phyloP scores from a whole-genome alignment of 1,140 invertebrate species.

The Danaus melanippus region DNA sequence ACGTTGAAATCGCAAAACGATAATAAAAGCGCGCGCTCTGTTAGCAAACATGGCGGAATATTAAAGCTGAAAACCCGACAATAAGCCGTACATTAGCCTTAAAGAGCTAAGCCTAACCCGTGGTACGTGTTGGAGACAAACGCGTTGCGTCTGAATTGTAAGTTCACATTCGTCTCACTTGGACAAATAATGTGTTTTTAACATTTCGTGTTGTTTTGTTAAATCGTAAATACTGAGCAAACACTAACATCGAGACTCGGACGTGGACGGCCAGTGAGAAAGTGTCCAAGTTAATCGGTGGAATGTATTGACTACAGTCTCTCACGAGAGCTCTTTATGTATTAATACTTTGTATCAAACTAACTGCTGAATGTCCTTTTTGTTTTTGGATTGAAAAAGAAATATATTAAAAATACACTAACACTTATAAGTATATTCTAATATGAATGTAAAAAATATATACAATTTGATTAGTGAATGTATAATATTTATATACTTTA shows the following conservation, averaged over 20 bases:
- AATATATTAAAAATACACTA: no score
- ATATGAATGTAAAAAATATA: conserved; percentile 1
- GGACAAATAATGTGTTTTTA: conserved; percentile 71
- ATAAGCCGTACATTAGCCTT: conserved; percentile 57
- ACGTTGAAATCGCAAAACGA: conserved; percentile 36
- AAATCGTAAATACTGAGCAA: conserved; percentile 71
- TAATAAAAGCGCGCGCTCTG: conserved; percentile 52
- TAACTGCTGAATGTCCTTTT: conserved; percentile 4
- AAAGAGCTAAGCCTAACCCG: conserved; percentile 48
- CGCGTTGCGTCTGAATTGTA: conserved; percentile 55
- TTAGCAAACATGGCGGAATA: conserved; percentile 53
- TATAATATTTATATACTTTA: background rate
- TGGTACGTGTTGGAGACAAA: conserved; percentile 66
- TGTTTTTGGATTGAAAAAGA: background rate
- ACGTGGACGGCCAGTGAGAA: conserved; percentile 48
- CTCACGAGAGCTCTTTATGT: conserved; percentile 1
- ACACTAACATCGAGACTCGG: conserved; percentile 43
- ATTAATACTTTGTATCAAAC: conserved; percentile 3
- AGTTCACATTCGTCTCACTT: conserved; percentile 67
- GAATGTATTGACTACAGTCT: conserved; percentile 49
- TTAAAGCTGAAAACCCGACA: conserved; percentile 60
- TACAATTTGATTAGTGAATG: conserved; percentile 2
- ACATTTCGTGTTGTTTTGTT: conserved; percentile 72
- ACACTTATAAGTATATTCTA: background rate
- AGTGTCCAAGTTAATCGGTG: conserved; percentile 42